Evolutionary conservation across 2,888 invertebrate genomes (phyloP), one percentile per base, ranked within the genome.

Genomic region (Melitaea athalia): DNA sequence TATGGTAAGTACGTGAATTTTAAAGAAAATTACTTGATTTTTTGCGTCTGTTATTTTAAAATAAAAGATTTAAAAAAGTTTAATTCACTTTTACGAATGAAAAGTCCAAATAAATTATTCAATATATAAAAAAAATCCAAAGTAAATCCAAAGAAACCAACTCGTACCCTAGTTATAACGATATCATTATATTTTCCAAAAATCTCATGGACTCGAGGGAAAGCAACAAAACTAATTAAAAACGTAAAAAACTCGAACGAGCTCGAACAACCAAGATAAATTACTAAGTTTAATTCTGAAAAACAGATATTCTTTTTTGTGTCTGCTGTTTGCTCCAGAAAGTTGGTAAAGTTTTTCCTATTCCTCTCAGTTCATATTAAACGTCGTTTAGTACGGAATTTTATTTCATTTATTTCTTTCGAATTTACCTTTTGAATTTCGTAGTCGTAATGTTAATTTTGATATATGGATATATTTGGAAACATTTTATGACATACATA

Each of bases 241-340:
- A 85, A 80, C 75, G 78, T 74, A 76, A 87, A 86, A 87, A 87
- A 85, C 77, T 72, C 70, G 69, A 55, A 69, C 63, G 67, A 74
- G 79, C 81, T 84, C 81, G 83, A 86, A 84, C 83, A 85, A 83
- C 82, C 78, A 84, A 86, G 86, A 88, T 88, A 89, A 89, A 89
- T 89, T 83, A 84, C 85, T 79, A 79, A 87, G 85, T 87, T 85
- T 84, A 79, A 81, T 81, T 78, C 76, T 78, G 80, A 82, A 80
- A 81, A 76, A 76, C 65, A 77, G 77, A 78, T 74, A 76, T 76
- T 77, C 79, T 80, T 79, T 57, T 57, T 78, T 76, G 73, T 67
- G 67, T 62, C 64, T 67, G 61, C 65, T 47, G 73, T 74, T 75
- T 70, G 74, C 71, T 75, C 70, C 70, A 68, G 70, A 70, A 74